phyloP scores from a whole-genome alignment of 2,797 vertebrate species.

The Lutjanus argentimaculatus region DNA sequence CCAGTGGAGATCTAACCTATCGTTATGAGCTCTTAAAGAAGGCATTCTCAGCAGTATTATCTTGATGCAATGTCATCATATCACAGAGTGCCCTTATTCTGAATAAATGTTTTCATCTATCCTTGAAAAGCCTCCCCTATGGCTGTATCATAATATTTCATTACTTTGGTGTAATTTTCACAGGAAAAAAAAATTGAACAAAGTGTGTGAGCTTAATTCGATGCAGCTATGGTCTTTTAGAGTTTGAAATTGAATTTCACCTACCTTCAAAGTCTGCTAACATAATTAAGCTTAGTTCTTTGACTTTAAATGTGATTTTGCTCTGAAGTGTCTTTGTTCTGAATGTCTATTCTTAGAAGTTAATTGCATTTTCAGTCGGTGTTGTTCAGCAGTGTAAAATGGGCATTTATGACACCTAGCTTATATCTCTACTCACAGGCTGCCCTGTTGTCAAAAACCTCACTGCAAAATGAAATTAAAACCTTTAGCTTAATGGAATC shows the following conservation, averaged over 20 bases:
- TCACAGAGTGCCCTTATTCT: conserved; percentile 64
- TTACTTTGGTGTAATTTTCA: conserved; percentile 76
- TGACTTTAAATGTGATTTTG: conserved; percentile 79
- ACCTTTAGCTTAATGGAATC: conserved; percentile 51
- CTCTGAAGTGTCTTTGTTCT: conserved; percentile 74
- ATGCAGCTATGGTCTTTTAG: conserved; percentile 73
- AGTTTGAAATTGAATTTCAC: conserved; percentile 81
- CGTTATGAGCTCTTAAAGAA: conserved; percentile 63
- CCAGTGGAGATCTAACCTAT: conserved; percentile 64
- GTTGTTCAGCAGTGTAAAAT: conserved; percentile 72
- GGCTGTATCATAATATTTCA: conserved; percentile 76
- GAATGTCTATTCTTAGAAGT: conserved; percentile 75
- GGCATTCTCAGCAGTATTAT: conserved; percentile 73
- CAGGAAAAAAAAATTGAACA: conserved; percentile 47
- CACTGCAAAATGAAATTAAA: conserved; percentile 57
- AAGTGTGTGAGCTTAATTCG: conserved; percentile 71
- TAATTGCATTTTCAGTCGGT: conserved; percentile 81
- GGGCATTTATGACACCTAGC: conserved; percentile 61
- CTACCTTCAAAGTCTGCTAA: conserved; percentile 81
- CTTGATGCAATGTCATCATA: conserved; percentile 75
- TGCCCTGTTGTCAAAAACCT: conserved; percentile 51
- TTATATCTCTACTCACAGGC: conserved; percentile 59
- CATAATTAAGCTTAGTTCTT: conserved; percentile 78
- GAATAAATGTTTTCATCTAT: conserved; percentile 76
- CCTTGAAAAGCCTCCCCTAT: conserved; percentile 74